These are phyloP conservation scores for Amphiura filiformis DNA, from an alignment of 35 echinoderm and acorn worm species.

Conservation along the genomic window DNA sequence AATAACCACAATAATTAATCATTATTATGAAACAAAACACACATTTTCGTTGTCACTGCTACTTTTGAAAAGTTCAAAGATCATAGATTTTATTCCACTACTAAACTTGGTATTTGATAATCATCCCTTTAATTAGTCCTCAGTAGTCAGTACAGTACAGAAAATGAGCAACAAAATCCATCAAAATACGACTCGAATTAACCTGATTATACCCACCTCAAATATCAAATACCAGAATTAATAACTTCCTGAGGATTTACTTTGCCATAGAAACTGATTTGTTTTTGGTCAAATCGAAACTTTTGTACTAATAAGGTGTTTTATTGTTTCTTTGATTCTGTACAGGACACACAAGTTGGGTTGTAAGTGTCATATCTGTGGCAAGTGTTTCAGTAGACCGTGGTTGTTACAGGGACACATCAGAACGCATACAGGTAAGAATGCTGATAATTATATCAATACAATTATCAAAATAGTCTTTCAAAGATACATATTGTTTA, in stretches of 20 bases:
- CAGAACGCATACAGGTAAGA: constrained; percentile 80
- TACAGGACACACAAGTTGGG: constrained; percentile 95
- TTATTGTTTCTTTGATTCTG: constrained; percentile 7
- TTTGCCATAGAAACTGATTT: neutral
- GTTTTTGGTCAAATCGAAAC: neutral
- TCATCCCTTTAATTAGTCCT: neutral
- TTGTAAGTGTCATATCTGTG: constrained; percentile 98
- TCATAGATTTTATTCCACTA: neutral
- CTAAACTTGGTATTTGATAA: neutral
- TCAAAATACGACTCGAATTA: neutral
- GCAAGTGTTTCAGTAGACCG: constrained; percentile 97
- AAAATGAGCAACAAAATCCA: neutral
- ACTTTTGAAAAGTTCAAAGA: neutral
- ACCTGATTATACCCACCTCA: neutral
- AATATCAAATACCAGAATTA: neutral
- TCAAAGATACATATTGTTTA: too few relatives aligned
- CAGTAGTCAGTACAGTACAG: neutral
- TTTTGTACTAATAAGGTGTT: neutral
- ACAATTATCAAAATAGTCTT: too few relatives aligned
- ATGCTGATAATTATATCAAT: too few relatives aligned
- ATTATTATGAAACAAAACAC: too few relatives aligned
- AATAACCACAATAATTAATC: too few relatives aligned
- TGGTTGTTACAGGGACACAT: constrained; percentile 98
- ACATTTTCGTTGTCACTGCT: too few relatives aligned
- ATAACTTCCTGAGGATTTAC: neutral